Evolutionary conservation across 2,797 vertebrate genomes (phyloP).

Genomic region (Danio choprae): DNA sequence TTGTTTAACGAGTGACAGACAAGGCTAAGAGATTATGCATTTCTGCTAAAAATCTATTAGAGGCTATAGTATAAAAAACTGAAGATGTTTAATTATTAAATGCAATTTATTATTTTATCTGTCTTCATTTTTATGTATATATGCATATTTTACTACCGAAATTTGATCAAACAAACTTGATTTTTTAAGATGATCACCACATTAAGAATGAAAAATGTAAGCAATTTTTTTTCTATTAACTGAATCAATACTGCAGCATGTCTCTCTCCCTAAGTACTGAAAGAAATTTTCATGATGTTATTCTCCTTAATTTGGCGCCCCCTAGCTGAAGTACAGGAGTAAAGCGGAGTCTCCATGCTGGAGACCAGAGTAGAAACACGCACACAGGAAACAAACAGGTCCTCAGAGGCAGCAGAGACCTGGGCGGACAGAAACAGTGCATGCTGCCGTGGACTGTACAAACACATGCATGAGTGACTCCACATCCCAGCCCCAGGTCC

Average conservation of each 20-base stretch:
- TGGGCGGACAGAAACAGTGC: conserved; percentile 72
- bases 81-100: not conserved
- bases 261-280: not conserved
- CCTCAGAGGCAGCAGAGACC: conserved; percentile 65
- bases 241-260: conserved; percentile 10
- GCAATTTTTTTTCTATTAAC: not conserved
- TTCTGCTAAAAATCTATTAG: not conserved
- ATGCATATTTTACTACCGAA: not conserved
- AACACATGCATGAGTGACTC: conserved; percentile 60
- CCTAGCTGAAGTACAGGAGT: conserved; percentile 51
- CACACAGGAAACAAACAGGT: conserved; percentile 56
- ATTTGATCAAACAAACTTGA: not conserved
- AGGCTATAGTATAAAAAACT: not conserved
- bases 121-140: not conserved
- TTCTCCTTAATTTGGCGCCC: conserved; percentile 27
- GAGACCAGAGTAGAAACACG: conserved; percentile 44
- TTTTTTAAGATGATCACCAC: not conserved
- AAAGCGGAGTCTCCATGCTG: conserved; percentile 46
- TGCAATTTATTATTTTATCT: not conserved
- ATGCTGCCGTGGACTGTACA: conserved; percentile 71
- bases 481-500: conserved; percentile 22
- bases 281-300: no score
- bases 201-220: not conserved
- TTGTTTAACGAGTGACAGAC: not conserved
- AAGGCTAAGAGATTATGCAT: not conserved